Evolutionary conservation across 2,888 invertebrate species (phyloP).

Genomic region (Bimastos eiseni): DNA sequence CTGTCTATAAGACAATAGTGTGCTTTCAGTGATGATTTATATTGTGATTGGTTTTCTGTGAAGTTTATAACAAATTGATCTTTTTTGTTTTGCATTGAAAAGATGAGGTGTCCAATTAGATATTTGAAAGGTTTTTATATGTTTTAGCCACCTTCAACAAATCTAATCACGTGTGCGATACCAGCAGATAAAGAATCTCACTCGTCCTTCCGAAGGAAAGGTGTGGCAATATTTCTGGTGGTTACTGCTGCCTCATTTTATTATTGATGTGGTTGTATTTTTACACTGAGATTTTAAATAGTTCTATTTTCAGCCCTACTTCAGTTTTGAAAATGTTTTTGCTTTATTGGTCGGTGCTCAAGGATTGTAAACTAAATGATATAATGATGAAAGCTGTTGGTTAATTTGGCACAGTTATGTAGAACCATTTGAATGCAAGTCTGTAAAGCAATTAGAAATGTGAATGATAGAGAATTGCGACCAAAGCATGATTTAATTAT

Average conservation of each 20-base stretch:
- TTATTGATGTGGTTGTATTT: background rate
- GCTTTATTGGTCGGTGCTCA: background rate
- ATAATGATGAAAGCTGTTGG: too few relatives aligned
- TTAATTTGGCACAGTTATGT: too few relatives aligned
- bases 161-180: conserved; percentile 85
- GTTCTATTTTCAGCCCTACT: background rate
- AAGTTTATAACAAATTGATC: background rate
- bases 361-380: too few relatives aligned
- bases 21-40: too few relatives aligned
- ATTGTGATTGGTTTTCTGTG: too few relatives aligned
- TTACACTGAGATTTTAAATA: background rate
- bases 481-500: too few relatives aligned
- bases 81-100: too few relatives aligned
- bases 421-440: too few relatives aligned
- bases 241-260: background rate
- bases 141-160: conserved; percentile 80
- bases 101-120: background rate
- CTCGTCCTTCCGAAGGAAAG: conserved; percentile 48
- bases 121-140: background rate
- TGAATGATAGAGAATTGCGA: too few relatives aligned
- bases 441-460: too few relatives aligned
- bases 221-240: conserved; percentile 38
- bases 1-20: too few relatives aligned
- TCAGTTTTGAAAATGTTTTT: background rate
- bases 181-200: conserved; percentile 45